Evolutionary conservation across 2,113 vertebrate genomes (phyloP).

Genomic region (Psittacara wagleri): DNA sequence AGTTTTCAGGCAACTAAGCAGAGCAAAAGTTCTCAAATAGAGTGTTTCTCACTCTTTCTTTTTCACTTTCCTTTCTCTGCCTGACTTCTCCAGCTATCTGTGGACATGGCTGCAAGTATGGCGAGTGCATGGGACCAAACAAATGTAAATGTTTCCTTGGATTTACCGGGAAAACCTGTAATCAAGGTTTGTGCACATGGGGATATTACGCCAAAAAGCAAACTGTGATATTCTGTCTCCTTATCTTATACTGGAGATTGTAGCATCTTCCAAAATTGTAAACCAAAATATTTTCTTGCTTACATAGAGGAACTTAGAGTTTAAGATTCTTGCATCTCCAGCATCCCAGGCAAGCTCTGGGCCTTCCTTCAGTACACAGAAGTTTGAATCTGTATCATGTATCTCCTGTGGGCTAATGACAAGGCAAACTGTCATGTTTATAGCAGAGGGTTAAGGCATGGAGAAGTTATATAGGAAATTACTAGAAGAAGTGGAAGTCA

Average conservation of each 20-base stretch:
- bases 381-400: neutral
- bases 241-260: neutral
- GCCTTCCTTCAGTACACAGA: neutral
- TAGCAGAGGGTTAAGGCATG: neutral
- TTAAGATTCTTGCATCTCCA: neutral
- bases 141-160: constrained; percentile 94
- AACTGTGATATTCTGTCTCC: neutral
- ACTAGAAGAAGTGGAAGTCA: neutral
- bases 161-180: constrained; percentile 90
- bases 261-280: neutral
- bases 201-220: neutral
- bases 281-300: neutral
- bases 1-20: neutral
- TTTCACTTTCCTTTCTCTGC: constrained; percentile 59
- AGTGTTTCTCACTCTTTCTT: constrained; percentile 10
- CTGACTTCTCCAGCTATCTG: constrained; percentile 82
- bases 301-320: neutral
- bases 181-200: constrained; percentile 82
- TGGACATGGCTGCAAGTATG: constrained; percentile 89
- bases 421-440: neutral
- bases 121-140: constrained; percentile 89
- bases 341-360: neutral
- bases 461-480: neutral
- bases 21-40: neutral
- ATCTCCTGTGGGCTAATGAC: neutral